Evolutionary conservation across 1,140 invertebrate species (phyloP).

Genomic region (Drosophila lacertosa): DNA sequence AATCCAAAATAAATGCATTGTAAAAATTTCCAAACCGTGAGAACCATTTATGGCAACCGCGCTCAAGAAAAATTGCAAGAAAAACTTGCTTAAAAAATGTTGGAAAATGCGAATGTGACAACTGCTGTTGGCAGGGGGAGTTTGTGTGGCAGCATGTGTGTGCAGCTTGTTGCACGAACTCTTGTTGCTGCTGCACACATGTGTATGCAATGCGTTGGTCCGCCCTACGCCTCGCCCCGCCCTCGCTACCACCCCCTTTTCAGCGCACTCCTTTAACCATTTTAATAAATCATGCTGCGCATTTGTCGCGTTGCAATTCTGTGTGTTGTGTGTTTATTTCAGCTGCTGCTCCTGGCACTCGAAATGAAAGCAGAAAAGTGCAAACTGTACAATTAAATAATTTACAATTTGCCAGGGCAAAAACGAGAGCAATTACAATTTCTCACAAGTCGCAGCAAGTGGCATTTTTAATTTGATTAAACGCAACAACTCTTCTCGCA

Average conservation of each 20-base stretch:
- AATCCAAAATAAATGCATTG: constrained; percentile 48
- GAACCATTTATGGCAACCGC: constrained; percentile 75
- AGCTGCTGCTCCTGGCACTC: constrained; percentile 42
- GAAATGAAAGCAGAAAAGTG: constrained; percentile 48
- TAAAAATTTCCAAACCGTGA: constrained; percentile 70
- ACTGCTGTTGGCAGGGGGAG: constrained; percentile 6
- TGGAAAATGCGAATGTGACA: constrained; percentile 74
- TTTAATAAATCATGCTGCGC: constrained; percentile 71
- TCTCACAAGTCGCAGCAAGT: constrained; percentile 45
- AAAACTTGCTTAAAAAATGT: constrained; percentile 71
- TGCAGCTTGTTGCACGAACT: constrained; percentile 42
- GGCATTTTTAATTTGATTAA: constrained; percentile 50
- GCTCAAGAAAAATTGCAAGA: constrained; percentile 72
- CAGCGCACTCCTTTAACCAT: constrained; percentile 11
- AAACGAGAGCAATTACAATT: constrained; percentile 35
- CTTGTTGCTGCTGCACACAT: constrained; percentile 52
- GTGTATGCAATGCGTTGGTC: constrained; percentile 55
- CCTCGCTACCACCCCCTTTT: no score
- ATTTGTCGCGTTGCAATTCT: constrained; percentile 68
- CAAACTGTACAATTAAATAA: constrained; percentile 56
- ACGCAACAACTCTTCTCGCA: constrained; percentile 7
- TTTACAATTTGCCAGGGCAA: constrained; percentile 34
- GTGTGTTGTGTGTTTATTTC: constrained; percentile 17
- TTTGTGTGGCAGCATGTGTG: constrained; percentile 21
- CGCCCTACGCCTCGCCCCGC: neutral